Conservation (phyloP, 2,888 invertebrate species). For the Argyra leucocephala region DNA sequence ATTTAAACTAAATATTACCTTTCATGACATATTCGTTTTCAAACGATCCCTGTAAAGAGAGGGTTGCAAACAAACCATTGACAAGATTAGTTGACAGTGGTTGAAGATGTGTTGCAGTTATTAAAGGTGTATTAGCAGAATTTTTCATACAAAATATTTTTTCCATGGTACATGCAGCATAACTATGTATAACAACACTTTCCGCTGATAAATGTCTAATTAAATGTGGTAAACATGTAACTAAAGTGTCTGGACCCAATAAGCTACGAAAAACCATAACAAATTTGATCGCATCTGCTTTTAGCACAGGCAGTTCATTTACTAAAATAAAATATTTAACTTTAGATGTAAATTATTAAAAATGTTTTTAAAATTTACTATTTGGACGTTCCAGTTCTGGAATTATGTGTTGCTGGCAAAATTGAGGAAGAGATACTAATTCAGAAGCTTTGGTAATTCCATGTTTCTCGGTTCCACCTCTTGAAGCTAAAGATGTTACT, state of each 20-base stretch:
- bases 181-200: conserved; percentile 85
- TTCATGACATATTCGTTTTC: conserved; percentile 99
- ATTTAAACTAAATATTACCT: conserved; percentile 30
- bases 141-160: conserved; percentile 71
- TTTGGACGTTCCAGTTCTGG: conserved; percentile 71
- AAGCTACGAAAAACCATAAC: conserved; percentile 91
- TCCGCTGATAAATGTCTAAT: conserved; percentile 66
- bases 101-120: conserved; percentile 53
- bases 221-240: conserved; percentile 66
- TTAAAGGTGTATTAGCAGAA: conserved; percentile 48
- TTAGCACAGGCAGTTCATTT: conserved; percentile 78
- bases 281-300: conserved; percentile 94
- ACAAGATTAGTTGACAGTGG: conserved; percentile 63
- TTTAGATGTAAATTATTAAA: neutral
- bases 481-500: conserved; percentile 86
- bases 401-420: conserved; percentile 76
- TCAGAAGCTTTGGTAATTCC: conserved; percentile 87
- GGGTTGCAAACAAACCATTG: conserved; percentile 62
- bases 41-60: conserved; percentile 63
- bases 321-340: conserved; percentile 48
- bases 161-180: conserved; percentile 87
- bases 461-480: conserved; percentile 78
- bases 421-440: conserved; percentile 80
- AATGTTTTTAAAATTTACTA: conserved; percentile 44
- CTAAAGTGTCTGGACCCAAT: conserved; percentile 67